Evolutionary conservation across 2,797 vertebrate genomes (phyloP).

Genomic region (Bovichtus variegatus): DNA sequence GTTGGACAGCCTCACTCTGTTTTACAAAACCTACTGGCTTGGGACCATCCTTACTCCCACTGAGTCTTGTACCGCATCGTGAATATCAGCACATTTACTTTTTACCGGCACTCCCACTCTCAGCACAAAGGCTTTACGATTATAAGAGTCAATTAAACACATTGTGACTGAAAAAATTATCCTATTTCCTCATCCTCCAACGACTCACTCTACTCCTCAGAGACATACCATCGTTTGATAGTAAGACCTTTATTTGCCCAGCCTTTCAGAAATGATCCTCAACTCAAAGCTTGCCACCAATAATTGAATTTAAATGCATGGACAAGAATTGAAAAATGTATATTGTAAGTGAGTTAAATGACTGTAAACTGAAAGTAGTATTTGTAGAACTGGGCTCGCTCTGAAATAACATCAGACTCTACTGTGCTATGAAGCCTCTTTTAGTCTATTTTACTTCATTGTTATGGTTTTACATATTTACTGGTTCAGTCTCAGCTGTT

Average conservation of each 20-base stretch:
- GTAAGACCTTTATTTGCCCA: not conserved
- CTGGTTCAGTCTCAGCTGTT: too few species aligned
- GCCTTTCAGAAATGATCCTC: not conserved
- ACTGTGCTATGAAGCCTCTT: too few species aligned
- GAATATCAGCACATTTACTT: constrained; percentile 51
- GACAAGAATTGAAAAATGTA: too few species aligned
- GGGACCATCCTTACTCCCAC: constrained; percentile 62
- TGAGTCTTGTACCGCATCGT: constrained; percentile 49
- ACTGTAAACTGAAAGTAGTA: too few species aligned
- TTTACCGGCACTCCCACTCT: constrained; percentile 59
- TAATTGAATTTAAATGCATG: not conserved
- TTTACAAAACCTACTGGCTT: constrained; percentile 63
- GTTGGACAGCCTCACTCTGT: constrained; percentile 70
- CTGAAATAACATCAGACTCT: too few species aligned
- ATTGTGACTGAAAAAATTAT: not conserved
- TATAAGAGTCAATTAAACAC: constrained; percentile 6
- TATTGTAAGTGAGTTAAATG: too few species aligned
- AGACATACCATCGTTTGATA: not conserved
- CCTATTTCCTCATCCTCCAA: not conserved
- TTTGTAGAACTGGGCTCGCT: too few species aligned
- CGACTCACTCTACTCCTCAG: not conserved
- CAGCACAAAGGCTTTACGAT: constrained; percentile 38
- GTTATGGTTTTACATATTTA: too few species aligned
- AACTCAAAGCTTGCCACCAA: not conserved
- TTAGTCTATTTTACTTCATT: too few species aligned